Base-by-base conservation (phyloP, 2,113 vertebrate species). In the Dascyllus trimaculatus region DNA sequence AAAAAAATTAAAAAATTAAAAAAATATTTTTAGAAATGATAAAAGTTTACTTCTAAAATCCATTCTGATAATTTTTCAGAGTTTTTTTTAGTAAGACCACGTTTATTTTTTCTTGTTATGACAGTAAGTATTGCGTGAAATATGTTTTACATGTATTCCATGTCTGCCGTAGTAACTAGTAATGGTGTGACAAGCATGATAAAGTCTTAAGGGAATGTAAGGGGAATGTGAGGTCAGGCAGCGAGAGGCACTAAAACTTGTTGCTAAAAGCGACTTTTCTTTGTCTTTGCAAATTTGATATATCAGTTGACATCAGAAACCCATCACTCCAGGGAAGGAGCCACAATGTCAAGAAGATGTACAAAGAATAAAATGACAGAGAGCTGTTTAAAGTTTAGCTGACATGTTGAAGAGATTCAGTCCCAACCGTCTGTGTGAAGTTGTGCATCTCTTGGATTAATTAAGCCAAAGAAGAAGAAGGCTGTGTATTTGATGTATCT, bases 291-390 rank as follows among this genome's bases (percentile, higher is more conserved):
- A 78, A 58, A 66, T 71, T 43, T 75, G 56, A 71, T 81, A 32
- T 81, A 64, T 78, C 61, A 72, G 52, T 13, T 52, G 48, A 71
- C 79, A 61, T 63, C 49, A 82, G 46, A 65, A 56, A 64, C 26
- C 21, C 3, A 65, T 77, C 49, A 63, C 83, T 85, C 19, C 60
- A 56, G 77, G 60, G 83, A 71, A 83, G 83, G 73, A 72, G 62
- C 26, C 22, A 43, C 82, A 83, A 67, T 80, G 72, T 77, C 72
- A 80, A 72, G 59, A 71, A 67, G 56, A 71, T 43, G 54, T 38
- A 45, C 35, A 73, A 52, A 21, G 32, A 71, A 43, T 53, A 22
- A 14, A 60, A 81, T 81, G 74, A 84, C 60, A 21, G 70, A 81
- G 77, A 81, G 78, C 40, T 85, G 52, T 69, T 70, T n/a, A 11